phyloP scores from a whole-genome alignment of 2,797 vertebrate genomes.

The Brachyalestes nurse region DNA sequence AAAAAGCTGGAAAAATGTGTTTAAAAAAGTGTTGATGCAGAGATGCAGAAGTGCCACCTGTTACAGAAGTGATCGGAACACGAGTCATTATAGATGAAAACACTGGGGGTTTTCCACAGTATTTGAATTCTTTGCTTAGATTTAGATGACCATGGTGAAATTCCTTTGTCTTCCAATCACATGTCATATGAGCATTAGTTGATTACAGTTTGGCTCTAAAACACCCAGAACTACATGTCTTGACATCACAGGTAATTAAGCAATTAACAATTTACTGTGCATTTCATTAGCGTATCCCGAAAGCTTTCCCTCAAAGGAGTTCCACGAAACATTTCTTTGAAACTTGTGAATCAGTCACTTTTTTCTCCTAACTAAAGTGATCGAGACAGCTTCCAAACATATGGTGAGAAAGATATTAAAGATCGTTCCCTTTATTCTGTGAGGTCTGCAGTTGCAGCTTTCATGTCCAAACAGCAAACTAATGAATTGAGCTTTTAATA shows the following conservation, averaged over 20 bases:
- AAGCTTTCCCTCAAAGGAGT: no score
- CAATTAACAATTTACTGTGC: no score
- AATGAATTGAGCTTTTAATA: conserved; percentile 24
- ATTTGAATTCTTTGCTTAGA: neutral
- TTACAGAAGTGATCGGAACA: neutral
- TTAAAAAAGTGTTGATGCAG: conserved; percentile 5
- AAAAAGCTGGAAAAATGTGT: neutral
- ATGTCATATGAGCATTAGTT: neutral
- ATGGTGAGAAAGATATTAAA: neutral
- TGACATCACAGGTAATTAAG: no score
- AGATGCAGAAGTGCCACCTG: neutral
- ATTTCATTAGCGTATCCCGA: no score
- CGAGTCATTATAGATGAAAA: neutral
- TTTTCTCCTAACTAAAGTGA: no score
- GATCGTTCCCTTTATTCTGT: conserved; percentile 19
- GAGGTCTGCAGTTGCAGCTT: conserved; percentile 2
- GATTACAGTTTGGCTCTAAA: neutral
- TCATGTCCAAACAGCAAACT: conserved; percentile 24
- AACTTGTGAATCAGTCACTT: no score
- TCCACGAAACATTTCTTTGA: no score
- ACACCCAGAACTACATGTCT: neutral
- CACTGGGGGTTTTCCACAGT: neutral
- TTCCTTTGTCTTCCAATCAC: neutral
- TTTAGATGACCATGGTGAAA: neutral
- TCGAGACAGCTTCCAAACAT: neutral